These are phyloP conservation scores for Harpagifer antarcticus DNA, from an alignment of 2,797 vertebrate species.

Conservation along the genomic window DNA sequence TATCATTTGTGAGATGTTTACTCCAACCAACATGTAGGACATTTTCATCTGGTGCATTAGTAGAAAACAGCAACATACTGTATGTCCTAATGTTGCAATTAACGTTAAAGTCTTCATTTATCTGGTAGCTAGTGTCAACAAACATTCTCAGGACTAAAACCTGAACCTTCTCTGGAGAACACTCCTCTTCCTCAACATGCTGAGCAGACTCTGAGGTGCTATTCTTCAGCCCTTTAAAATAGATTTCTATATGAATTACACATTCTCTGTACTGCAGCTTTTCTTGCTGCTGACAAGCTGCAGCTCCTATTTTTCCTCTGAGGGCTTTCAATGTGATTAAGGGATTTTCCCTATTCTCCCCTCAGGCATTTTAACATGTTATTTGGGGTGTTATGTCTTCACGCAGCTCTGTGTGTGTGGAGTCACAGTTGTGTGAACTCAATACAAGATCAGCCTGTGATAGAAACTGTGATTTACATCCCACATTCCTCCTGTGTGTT, in stretches of 20 bases:
- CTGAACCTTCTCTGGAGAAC: background rate
- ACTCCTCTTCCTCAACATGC: background rate
- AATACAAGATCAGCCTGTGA: conserved; percentile 32
- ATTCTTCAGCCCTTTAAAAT: background rate
- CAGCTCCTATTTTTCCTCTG: background rate
- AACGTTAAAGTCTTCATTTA: too few species aligned
- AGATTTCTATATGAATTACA: background rate
- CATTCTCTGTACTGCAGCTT: background rate
- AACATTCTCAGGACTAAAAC: too few species aligned
- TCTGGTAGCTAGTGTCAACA: background rate
- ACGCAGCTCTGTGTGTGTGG: background rate
- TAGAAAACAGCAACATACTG: background rate
- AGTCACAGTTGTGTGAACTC: conserved; percentile 21
- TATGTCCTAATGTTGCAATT: too few species aligned
- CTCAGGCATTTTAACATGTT: conserved; percentile 21
- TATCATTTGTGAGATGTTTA: too few species aligned
- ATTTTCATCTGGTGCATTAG: too few species aligned
- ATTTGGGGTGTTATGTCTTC: conserved; percentile 35
- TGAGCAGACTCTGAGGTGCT: background rate
- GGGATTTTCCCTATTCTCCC: conserved; percentile 9
- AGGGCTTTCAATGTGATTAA: conserved; percentile 28
- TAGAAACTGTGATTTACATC: conserved; percentile 8
- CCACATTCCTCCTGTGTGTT: background rate
- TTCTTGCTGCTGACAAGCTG: conserved; percentile 1
- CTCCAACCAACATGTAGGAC: too few species aligned